A percentile compares a stretch with the other conserved stretches of the same genome.
Evolutionary conservation across 1,140 invertebrate genomes (phyloP).

Genomic region (Scylla paramamosain): DNA sequence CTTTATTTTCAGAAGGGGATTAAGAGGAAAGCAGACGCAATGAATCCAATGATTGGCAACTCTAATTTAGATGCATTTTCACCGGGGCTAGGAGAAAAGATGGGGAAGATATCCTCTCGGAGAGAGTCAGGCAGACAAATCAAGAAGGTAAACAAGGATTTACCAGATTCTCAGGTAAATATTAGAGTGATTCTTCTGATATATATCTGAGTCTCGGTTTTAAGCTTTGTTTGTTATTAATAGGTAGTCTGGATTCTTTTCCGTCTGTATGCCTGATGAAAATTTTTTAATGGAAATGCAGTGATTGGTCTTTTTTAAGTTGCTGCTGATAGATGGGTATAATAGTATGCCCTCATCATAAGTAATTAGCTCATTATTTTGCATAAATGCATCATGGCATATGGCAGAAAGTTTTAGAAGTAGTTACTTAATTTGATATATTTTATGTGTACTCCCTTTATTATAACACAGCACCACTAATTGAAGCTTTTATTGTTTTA

Average conservation of each 20-base stretch:
- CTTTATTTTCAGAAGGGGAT: constrained; percentile 89
- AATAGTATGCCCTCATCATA: neutral
- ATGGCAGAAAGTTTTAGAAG: neutral
- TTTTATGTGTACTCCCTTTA: neutral
- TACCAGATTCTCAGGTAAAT: constrained; percentile 82
- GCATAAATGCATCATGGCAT: neutral
- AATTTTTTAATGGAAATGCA: neutral
- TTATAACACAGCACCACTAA: too few relatives aligned
- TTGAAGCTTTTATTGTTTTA: too few relatives aligned
- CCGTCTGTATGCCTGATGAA: neutral
- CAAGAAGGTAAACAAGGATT: constrained; percentile 90
- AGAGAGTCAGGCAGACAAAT: constrained; percentile 97
- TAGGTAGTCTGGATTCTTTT: neutral
- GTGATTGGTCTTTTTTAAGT: neutral
- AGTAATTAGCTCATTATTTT: neutral
- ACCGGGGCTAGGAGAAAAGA: constrained; percentile 61
- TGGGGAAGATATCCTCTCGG: constrained; percentile 83
- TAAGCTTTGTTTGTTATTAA: neutral
- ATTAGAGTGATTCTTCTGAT: constrained; percentile 47
- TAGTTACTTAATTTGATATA: neutral
- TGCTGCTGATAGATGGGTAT: neutral
- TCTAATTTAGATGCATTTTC: constrained; percentile 69
- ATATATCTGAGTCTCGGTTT: constrained; percentile 7
- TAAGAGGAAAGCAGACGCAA: constrained; percentile 99
- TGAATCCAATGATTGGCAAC: constrained; percentile 83